A percentile compares a stretch with the other conserved stretches of the same genome.
Conservation (phyloP, 1,140 invertebrate species). For the Zaprionus capensis region DNA sequence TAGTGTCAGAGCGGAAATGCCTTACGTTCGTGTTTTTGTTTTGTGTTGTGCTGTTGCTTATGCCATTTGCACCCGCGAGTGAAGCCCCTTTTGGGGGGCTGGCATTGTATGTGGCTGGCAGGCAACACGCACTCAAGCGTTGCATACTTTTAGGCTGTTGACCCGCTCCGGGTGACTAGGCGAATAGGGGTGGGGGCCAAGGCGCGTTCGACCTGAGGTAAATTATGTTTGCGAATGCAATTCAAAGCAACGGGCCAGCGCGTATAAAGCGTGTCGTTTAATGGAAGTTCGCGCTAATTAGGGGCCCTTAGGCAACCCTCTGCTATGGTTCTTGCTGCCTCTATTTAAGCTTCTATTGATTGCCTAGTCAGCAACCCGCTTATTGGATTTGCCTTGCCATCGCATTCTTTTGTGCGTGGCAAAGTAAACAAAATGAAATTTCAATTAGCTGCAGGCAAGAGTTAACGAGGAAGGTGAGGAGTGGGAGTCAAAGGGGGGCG, state of each 20-base stretch:
- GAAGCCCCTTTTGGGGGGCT: constrained; percentile 35
- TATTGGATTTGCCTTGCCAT: constrained; percentile 59
- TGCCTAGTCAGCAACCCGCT: constrained; percentile 48
- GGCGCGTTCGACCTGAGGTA: constrained; percentile 13
- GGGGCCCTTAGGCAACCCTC: neutral
- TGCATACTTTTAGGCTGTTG: constrained; percentile 78
- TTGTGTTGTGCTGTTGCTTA: constrained; percentile 18
- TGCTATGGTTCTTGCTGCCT: neutral
- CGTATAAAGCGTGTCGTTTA: constrained; percentile 39
- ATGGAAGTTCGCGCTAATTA: constrained; percentile 48
- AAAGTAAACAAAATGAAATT: constrained; percentile 65
- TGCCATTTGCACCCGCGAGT: neutral
- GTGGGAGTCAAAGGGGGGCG: neutral
- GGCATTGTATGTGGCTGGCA: constrained; percentile 43
- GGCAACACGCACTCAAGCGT: constrained; percentile 53
- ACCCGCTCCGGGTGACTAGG: constrained; percentile 40
- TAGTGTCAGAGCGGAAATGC: constrained; percentile 26
- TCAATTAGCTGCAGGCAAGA: constrained; percentile 53
- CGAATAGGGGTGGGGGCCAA: constrained; percentile 3
- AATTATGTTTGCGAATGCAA: constrained; percentile 62
- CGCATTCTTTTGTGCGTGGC: constrained; percentile 52
- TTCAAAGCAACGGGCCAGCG: constrained; percentile 28
- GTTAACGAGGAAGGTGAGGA: neutral
- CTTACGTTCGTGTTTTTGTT: constrained; percentile 20
- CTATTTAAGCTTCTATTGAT: constrained; percentile 60